Conservation (phyloP, 2,797 vertebrate species). For the Acanthurus lineatus region DNA sequence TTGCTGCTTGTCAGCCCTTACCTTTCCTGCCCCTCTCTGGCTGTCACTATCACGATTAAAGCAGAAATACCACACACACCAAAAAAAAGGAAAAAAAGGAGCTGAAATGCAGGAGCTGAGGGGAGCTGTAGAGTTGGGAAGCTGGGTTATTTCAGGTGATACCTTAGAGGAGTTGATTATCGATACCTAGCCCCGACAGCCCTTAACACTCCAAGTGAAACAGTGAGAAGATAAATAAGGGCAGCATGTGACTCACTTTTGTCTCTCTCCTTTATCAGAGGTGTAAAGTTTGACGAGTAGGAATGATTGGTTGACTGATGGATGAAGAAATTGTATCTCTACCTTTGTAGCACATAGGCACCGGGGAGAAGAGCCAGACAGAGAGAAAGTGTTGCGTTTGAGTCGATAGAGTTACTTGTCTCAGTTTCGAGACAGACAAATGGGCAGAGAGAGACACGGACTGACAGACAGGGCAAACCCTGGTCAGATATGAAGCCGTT, state of each 20-base stretch:
- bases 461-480: conserved; percentile 34
- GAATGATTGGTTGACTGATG: background rate
- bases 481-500: conserved; percentile 54
- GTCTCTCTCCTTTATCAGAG: conserved; percentile 6
- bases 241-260: conserved; percentile 3
- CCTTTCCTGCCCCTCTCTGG: too few relatives aligned
- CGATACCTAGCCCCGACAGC: background rate
- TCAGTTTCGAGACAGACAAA: conserved; percentile 25
- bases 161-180: too few relatives aligned
- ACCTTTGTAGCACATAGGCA: background rate
- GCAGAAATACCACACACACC: too few relatives aligned
- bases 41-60: too few relatives aligned
- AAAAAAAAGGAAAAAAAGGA: too few relatives aligned
- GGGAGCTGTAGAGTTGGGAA: too few relatives aligned
- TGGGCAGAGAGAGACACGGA: conserved; percentile 7
- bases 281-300: conserved; percentile 1
- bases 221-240: background rate
- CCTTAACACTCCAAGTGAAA: background rate
- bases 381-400: background rate
- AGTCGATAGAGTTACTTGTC: conserved; percentile 20
- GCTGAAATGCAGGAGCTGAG: too few relatives aligned
- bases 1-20: too few relatives aligned
- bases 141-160: too few relatives aligned
- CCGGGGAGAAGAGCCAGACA: background rate
- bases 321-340: background rate